Base-by-base conservation (phyloP, 2,797 vertebrate genomes). In the Sylvilagus floridanus region DNA sequence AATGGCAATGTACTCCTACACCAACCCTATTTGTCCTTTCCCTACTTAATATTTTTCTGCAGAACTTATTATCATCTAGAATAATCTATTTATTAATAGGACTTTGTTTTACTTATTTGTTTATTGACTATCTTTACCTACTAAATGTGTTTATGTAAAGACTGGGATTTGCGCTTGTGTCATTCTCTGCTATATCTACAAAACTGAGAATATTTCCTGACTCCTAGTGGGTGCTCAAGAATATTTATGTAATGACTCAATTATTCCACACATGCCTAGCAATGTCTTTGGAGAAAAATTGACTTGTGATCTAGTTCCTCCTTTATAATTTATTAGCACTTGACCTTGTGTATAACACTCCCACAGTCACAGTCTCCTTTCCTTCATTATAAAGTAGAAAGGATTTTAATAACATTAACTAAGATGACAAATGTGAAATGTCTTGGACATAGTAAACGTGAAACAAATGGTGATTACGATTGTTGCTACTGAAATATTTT, bases 401-500 rank as follows among this genome's bases (percentile, higher is more conserved):
- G 62, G 65, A 77, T 35, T 24, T 54, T 52, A 57, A 73, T 17
- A 16, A 16, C 30, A 47, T 68, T 85, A 68, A 86, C 66, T n/a
- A 52, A 85, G 65, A 35, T 82, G 14, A 47, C 52, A 82, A 81
- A 21, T 57, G 16, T 75, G 35, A 65, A 88, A 75, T 78, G 16
- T 24, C 50, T 90, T 78, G 7, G 57, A 5, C 1, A 57, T 5
- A 75, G n/a, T 13, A 71, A 62, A 65, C 4, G 7, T n/a, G 69
- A 85, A 90, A 42, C 4, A 85, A 83, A 79, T 54, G 5, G 22
- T 76, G 26, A 68, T 21, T 88, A 19, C 0, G 65, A n/a, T 68
- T 76, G 35, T 35, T 93, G 57, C n/a, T 50, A 85, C 77, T 62
- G 79, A 82, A 94, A 72, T 26, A 90, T 84, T 87, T 90, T 65